Evolutionary conservation across 2,888 invertebrate species (phyloP), one percentile per base, ranked within the genome.

Genomic region (Agrochola lychnidis): DNA sequence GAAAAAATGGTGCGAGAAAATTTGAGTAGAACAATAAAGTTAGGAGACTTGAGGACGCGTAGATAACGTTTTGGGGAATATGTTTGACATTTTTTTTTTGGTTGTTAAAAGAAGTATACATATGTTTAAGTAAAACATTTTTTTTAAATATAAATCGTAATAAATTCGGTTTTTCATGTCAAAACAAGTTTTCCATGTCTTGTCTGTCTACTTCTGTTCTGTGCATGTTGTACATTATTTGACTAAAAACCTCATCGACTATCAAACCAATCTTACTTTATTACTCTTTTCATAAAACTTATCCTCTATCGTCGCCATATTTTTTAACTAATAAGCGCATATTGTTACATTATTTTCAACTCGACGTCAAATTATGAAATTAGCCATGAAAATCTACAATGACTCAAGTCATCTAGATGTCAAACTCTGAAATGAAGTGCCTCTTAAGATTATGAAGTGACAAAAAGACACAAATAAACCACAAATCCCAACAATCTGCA

Each of bases 381-480:
- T 36, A n/a, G 10, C n/a, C 53, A 25, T n/a, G 16, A 36, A 1
- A 14, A 36, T 36, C 45, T 2, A 51, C 25, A 64, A 59, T 40
- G 0, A 22, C 25, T 10, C 2, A n/a, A 40, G n/a, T 22, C 48
- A 48, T 67, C 48, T 22, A 48, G 30, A 67, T 73, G 30, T 40
- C 62, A 48, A 62, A 57, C n/a, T n/a, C 40, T 12, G 0, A 45
- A 53, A 36, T 62, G 5, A 53, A n/a, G 56, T 30, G 30, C 42
- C 62, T 40, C 53, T 40, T 25, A 79, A 70, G 30, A 67, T 70
- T 70, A 48, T n/a, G n/a, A 59, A 76, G 53, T 57, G 56, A 51
- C 68, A 70, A 77, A 76, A 78, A 77, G n/a, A 16, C 2, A 71
- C 30, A 66, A 72, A 64, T 42, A 71, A 75, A 88, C 81, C 70